Evolutionary conservation across 2,113 vertebrate genomes (phyloP).

Genomic region (Gorsachius goisagi): DNA sequence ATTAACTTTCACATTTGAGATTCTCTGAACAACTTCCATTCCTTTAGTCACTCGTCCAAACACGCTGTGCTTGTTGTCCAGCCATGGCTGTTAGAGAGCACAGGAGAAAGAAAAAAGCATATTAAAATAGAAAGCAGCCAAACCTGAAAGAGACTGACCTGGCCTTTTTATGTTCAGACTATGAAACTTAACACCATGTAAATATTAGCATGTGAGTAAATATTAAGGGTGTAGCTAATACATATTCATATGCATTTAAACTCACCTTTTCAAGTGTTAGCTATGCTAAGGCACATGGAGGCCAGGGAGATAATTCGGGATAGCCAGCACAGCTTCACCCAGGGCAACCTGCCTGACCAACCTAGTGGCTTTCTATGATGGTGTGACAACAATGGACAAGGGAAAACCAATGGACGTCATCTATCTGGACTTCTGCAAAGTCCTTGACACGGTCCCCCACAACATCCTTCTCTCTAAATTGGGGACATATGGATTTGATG

Average conservation of each 20-base stretch:
- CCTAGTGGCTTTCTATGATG: no score
- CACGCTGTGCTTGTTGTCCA: slow-evolving; percentile 98
- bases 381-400: no score
- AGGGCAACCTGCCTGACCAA: no score
- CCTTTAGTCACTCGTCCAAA: slow-evolving; percentile 95
- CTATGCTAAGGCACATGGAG: no score
- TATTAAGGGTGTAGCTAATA: background rate
- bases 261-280: background rate
- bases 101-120: background rate
- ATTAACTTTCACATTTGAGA: slow-evolving; percentile 95
- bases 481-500: no score
- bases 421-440: no score
- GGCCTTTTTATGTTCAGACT: background rate
- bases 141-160: background rate
- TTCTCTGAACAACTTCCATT: slow-evolving; percentile 98
- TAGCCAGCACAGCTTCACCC: no score
- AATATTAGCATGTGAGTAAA: background rate
- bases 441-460: no score
- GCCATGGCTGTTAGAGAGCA: slow-evolving; percentile 85
- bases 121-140: background rate
- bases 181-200: background rate
- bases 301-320: no score
- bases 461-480: no score
- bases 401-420: no score
- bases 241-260: background rate